A percentile compares a stretch with the other conserved stretches of the same genome.
These are phyloP conservation scores for Bryconaethiops microstoma DNA, from an alignment of 2,797 vertebrate genomes.

Conservation along the genomic window DNA sequence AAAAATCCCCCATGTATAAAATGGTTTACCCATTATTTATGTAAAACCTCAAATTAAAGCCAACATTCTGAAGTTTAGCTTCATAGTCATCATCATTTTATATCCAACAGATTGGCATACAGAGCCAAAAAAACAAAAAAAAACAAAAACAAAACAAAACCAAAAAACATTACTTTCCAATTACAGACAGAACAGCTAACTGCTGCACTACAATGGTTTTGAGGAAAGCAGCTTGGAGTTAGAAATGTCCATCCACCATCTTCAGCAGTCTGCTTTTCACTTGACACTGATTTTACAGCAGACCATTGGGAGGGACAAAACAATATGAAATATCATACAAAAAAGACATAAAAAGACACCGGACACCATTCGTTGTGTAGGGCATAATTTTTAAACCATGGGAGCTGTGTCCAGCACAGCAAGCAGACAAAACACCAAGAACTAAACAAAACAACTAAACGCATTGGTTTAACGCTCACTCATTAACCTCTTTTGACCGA, in stretches of 20 bases:
- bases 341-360: neutral
- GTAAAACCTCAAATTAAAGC: neutral
- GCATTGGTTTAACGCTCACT: neutral
- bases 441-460: neutral
- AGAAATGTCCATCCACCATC: neutral
- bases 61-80: neutral
- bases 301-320: neutral
- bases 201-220: neutral
- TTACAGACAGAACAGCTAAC: too few relatives aligned
- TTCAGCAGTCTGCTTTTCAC: neutral
- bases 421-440: neutral
- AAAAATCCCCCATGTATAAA: too few relatives aligned
- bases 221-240: neutral
- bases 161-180: neutral
- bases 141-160: too few relatives aligned
- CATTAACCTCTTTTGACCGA: neutral
- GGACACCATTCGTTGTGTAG: neutral
- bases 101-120: neutral
- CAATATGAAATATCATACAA: conserved; percentile 20
- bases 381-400: conserved; percentile 16
- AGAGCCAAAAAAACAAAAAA: neutral
- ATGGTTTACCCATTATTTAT: too few relatives aligned
- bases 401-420: conserved; percentile 47
- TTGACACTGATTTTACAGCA: neutral
- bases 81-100: neutral